Percentiles rank a stretch among this genome's conserved stretches.
These are phyloP conservation scores for Elegia similella DNA, from an alignment of 2,888 invertebrate genomes.

Conservation along the genomic window DNA sequence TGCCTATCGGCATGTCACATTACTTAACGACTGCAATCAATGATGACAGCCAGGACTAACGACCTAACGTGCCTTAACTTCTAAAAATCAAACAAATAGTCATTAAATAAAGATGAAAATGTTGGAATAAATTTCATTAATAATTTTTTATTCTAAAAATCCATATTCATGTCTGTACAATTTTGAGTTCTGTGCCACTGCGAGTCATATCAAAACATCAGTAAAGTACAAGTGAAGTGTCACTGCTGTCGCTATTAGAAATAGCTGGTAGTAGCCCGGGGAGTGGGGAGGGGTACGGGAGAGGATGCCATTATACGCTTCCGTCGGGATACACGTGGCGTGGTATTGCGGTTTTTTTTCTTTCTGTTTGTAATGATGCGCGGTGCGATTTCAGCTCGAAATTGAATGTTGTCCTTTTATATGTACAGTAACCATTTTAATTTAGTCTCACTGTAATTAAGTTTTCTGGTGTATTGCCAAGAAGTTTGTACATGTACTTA, in stretches of 20 bases:
- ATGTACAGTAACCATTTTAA: background rate
- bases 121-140: too few relatives aligned
- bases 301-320: conserved; percentile 44
- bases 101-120: too few relatives aligned
- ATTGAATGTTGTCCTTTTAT: background rate
- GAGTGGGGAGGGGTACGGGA: conserved; percentile 26
- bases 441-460: background rate
- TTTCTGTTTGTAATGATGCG: conserved; percentile 27
- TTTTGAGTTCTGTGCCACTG: conserved; percentile 41
- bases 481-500: too few relatives aligned
- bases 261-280: conserved; percentile 55
- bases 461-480: too few relatives aligned
- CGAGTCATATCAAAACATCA: conserved; percentile 58
- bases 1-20: too few relatives aligned
- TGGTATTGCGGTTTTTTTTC: conserved; percentile 52
- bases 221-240: conserved; percentile 70
- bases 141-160: too few relatives aligned
- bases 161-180: background rate
- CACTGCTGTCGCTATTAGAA: conserved; percentile 58
- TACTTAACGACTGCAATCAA: too few relatives aligned
- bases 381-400: background rate
- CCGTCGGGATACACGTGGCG: conserved; percentile 61
- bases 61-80: too few relatives aligned
- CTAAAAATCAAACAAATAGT: background rate
- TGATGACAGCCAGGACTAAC: too few relatives aligned